Evolutionary conservation across 1,140 invertebrate genomes (phyloP).

Genomic region (Trissolcus basalis): DNA sequence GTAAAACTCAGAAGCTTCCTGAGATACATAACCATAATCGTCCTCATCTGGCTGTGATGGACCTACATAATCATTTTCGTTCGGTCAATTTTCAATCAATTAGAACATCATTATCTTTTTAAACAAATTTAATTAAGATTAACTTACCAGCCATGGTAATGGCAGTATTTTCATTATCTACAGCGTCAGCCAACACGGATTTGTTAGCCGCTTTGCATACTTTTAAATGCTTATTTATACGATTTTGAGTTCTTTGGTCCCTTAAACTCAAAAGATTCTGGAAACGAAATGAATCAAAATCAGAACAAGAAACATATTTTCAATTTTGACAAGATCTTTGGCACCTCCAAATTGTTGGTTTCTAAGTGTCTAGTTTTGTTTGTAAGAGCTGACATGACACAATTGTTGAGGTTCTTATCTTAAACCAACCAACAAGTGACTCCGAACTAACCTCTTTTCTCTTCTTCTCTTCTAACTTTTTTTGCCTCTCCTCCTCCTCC

Average conservation of each 20-base stretch:
- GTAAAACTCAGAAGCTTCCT: slow-evolving; percentile 86
- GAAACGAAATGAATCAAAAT: slow-evolving; percentile 6
- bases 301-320: not conserved
- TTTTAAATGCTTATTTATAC: slow-evolving; percentile 83
- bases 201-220: slow-evolving; percentile 92
- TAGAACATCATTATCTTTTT: no score
- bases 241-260: slow-evolving; percentile 83
- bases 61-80: slow-evolving; percentile 67
- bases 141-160: slow-evolving; percentile 80
- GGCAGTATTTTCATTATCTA: slow-evolving; percentile 85
- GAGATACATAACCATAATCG: slow-evolving; percentile 92
- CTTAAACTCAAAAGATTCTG: slow-evolving; percentile 83
- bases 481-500: slow-evolving; percentile 85
- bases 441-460: slow-evolving; percentile 77
- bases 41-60: slow-evolving; percentile 90
- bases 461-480: slow-evolving; percentile 79
- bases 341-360: no score
- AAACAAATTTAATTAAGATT: not conserved
- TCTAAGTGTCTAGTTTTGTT: not conserved
- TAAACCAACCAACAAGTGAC: slow-evolving; percentile 16
- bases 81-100: not conserved
- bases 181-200: slow-evolving; percentile 87
- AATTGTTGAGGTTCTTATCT: slow-evolving; percentile 2
- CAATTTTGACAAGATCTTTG: not conserved
- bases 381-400: not conserved